A percentile compares a stretch with the other conserved stretches of the same genome.
phyloP scores from a whole-genome alignment of 2,888 invertebrate genomes.

The Trichacis sp. region DNA sequence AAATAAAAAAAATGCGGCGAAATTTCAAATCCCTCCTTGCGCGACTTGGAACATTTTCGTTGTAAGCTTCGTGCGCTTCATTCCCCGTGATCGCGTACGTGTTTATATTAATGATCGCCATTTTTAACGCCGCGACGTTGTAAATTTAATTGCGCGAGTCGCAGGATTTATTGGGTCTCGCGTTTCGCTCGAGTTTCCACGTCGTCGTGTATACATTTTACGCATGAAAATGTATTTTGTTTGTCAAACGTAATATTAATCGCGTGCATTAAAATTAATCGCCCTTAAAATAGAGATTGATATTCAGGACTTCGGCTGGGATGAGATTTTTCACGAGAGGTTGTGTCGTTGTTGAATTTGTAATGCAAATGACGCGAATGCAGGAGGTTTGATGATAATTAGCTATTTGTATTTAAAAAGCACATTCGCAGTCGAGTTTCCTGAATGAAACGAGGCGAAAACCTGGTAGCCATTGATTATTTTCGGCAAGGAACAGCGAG shows the following conservation, averaged over 20 bases:
- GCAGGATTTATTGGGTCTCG: neutral
- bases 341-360: no score
- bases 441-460: neutral
- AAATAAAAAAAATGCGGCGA: no score
- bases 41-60: slow-evolving; percentile 14
- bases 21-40: slow-evolving; percentile 29
- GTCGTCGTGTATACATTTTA: neutral
- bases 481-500: slow-evolving; percentile 14
- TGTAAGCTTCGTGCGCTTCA: slow-evolving; percentile 15
- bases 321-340: no score
- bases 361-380: no score
- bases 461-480: slow-evolving; percentile 1
- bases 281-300: no score
- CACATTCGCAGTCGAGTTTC: neutral
- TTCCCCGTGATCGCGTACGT: slow-evolving; percentile 5
- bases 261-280: slow-evolving; percentile 10
- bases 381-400: no score
- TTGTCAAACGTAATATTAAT: neutral
- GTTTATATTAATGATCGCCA: slow-evolving; percentile 4
- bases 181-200: neutral
- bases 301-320: no score
- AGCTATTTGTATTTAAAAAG: neutral
- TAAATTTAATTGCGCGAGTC: neutral
- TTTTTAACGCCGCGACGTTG: neutral
- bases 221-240: neutral